Conservation (phyloP, 2,113 vertebrate genomes). For the Halcyon malimbica region DNA sequence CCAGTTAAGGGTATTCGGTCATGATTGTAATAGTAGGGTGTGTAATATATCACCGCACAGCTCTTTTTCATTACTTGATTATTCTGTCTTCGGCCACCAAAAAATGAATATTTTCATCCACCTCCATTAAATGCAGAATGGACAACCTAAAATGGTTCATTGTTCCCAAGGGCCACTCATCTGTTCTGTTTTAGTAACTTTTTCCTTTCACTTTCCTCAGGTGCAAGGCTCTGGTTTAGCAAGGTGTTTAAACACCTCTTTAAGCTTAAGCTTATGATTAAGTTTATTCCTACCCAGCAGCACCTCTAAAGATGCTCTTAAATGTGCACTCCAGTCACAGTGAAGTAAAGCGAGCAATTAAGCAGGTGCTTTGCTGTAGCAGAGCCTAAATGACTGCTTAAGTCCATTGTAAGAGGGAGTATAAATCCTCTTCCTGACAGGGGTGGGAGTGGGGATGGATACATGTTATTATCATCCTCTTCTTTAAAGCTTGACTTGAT, state of each 20-base stretch:
- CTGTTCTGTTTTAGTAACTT: neutral
- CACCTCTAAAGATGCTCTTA: neutral
- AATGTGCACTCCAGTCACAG: fast-evolving
- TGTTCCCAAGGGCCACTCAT: neutral
- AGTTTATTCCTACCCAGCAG: neutral
- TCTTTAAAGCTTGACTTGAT: slow-evolving; percentile 18
- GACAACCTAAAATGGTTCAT: neutral
- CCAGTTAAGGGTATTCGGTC: neutral
- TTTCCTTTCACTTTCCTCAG: neutral
- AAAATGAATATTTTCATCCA: neutral
- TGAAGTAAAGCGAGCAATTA: neutral
- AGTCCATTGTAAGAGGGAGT: slow-evolving; percentile 1
- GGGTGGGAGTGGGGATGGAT: neutral
- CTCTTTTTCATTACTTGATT: neutral
- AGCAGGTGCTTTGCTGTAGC: slow-evolving; percentile 40
- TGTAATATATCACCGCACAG: neutral
- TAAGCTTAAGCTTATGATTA: neutral
- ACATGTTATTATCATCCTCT: neutral
- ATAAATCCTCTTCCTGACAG: slow-evolving; percentile 50
- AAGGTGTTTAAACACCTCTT: neutral
- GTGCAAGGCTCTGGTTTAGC: neutral
- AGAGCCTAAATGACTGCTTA: slow-evolving; percentile 33
- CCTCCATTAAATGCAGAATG: neutral
- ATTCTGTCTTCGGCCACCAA: neutral
- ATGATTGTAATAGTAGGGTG: neutral